Evolutionary conservation across 2,113 vertebrate species (phyloP).

Genomic region (Calyptommatus sinebrachiatus): DNA sequence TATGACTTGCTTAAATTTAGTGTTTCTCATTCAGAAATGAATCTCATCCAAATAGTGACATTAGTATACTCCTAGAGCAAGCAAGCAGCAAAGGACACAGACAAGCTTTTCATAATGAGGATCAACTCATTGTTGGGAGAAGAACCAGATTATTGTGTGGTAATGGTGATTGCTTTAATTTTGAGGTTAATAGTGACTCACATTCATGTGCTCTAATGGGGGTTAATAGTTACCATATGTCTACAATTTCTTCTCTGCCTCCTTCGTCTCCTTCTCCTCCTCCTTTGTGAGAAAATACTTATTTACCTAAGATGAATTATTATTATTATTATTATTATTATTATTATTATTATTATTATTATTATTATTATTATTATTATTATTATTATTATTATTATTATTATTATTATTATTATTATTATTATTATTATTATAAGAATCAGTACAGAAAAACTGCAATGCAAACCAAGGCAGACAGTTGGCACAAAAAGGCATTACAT

Average conservation of each 20-base stretch:
- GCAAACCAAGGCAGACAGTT: no score
- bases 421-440: no score
- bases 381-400: no score
- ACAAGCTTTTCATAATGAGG: background rate
- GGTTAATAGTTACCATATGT: slow-evolving; percentile 30
- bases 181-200: slow-evolving; percentile 26
- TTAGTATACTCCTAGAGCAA: background rate
- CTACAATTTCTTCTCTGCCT: slow-evolving; percentile 1
- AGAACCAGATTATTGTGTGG: rapidly evolving
- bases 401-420: no score
- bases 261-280: no score
- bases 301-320: no score
- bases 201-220: slow-evolving; percentile 9
- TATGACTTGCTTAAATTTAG: background rate
- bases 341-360: no score
- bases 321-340: no score
- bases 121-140: background rate
- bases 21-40: background rate
- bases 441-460: no score
- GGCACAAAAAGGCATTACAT: no score
- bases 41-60: background rate
- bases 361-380: no score
- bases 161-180: slow-evolving; percentile 30
- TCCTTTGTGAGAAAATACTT: no score
- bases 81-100: background rate